phyloP scores from a whole-genome alignment of 2,113 vertebrate species.

The Falcunculus frontatus region DNA sequence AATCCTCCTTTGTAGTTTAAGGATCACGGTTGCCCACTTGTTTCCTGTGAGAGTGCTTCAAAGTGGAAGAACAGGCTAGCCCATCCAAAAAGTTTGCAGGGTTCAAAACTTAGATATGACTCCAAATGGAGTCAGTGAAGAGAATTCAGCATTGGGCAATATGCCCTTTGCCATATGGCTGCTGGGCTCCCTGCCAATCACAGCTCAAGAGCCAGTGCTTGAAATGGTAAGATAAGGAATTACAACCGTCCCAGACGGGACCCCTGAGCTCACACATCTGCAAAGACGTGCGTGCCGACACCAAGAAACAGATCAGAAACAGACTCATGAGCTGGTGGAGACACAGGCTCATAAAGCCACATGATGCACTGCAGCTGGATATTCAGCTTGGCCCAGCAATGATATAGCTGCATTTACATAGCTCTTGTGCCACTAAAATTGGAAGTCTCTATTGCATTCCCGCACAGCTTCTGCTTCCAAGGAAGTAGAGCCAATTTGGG shows the following conservation, averaged over 20 bases:
- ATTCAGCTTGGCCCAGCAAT: background rate
- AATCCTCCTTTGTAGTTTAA: background rate
- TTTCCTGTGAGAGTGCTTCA: background rate
- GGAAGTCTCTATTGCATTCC: background rate
- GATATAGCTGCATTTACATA: background rate
- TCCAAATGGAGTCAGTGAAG: background rate
- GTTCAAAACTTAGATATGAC: background rate
- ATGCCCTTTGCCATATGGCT: background rate
- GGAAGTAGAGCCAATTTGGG: background rate
- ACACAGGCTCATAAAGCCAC: slow-evolving; percentile 14
- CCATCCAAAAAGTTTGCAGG: background rate
- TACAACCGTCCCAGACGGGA: background rate
- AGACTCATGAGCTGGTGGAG: slow-evolving; percentile 2
- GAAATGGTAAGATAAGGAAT: background rate
- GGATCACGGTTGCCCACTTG: background rate
- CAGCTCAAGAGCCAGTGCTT: background rate
- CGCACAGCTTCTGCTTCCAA: slow-evolving; percentile 17
- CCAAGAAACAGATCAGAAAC: slow-evolving; percentile 3
- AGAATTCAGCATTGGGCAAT: background rate
- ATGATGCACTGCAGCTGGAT: slow-evolving; percentile 39
- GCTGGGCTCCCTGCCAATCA: background rate
- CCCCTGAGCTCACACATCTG: background rate
- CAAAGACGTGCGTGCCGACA: background rate
- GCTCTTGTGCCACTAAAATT: background rate
- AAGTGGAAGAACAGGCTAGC: background rate